These are phyloP conservation scores for Peromyscus attwateri DNA, from an alignment of 2,797 vertebrate genomes.

Conservation along the genomic window DNA sequence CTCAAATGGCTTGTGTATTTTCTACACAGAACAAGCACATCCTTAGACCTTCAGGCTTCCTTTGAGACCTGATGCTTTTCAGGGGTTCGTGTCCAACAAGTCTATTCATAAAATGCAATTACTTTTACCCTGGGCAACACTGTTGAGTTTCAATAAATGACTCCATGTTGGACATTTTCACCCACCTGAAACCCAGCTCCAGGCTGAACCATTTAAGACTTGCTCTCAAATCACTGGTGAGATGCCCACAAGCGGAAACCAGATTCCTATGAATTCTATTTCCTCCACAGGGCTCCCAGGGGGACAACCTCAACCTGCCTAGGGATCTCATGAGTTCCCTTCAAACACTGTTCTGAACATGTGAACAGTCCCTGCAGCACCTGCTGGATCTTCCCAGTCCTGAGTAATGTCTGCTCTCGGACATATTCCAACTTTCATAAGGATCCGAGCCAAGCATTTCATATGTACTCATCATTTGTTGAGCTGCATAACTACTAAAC, in stretches of 20 bases:
- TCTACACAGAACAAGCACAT: background rate
- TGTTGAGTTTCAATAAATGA: conserved; percentile 4
- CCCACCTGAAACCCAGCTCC: background rate
- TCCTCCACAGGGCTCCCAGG: background rate
- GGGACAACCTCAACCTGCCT: background rate
- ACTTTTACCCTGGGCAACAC: background rate
- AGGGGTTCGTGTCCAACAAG: background rate
- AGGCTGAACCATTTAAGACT: background rate
- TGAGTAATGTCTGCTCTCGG: background rate
- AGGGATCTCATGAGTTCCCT: background rate
- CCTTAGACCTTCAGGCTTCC: background rate
- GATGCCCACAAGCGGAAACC: background rate
- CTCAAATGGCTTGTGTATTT: background rate
- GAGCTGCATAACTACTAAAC: background rate
- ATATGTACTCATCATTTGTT: conserved; percentile 31
- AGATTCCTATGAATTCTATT: background rate
- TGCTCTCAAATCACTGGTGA: background rate
- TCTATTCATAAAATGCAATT: conserved; percentile 1
- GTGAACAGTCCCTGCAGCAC: background rate
- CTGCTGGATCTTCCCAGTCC: background rate
- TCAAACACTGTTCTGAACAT: background rate
- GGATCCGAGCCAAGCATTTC: background rate
- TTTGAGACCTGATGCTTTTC: background rate
- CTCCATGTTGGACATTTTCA: background rate
- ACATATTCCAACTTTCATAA: background rate